Conservation (phyloP, 2,113 vertebrate species). For the Nothobranchius furzeri region DNA sequence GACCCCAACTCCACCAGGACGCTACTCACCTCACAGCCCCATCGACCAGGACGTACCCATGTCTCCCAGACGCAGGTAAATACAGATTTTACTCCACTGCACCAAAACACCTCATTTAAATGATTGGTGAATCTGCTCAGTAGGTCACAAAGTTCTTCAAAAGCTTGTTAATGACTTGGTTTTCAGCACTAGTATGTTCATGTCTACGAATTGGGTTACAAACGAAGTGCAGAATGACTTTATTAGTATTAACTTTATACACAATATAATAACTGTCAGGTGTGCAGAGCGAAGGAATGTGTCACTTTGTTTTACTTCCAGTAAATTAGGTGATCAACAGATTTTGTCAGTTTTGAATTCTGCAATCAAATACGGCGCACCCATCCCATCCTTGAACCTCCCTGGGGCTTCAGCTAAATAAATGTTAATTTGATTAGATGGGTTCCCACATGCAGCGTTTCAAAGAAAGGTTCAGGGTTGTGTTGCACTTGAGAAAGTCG, state of each 20-base stretch:
- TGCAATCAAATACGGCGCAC: not conserved
- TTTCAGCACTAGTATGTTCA: too few relatives aligned
- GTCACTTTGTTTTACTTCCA: not conserved
- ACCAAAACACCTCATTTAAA: too few relatives aligned
- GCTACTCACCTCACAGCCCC: slow-evolving; percentile 76
- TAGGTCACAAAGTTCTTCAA: too few relatives aligned
- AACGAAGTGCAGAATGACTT: too few relatives aligned
- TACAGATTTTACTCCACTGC: not conserved
- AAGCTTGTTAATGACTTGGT: too few relatives aligned
- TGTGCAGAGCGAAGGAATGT: not conserved
- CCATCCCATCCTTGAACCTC: not conserved
- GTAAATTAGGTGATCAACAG: not conserved
- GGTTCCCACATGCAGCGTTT: not conserved
- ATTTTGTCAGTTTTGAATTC: not conserved
- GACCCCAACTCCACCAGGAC: slow-evolving; percentile 80
- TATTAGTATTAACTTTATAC: not conserved
- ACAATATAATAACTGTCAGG: not conserved
- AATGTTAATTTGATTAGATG: not conserved
- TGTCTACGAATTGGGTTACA: too few relatives aligned
- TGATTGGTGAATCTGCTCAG: too few relatives aligned
- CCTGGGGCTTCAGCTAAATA: not conserved
- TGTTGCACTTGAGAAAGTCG: not conserved
- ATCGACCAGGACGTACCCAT: slow-evolving; percentile 69
- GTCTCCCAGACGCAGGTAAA: slow-evolving; percentile 79
- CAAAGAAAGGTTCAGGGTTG: not conserved